Base-by-base conservation (phyloP, 1,140 invertebrate species). In the Lutraria rhynchaena region DNA sequence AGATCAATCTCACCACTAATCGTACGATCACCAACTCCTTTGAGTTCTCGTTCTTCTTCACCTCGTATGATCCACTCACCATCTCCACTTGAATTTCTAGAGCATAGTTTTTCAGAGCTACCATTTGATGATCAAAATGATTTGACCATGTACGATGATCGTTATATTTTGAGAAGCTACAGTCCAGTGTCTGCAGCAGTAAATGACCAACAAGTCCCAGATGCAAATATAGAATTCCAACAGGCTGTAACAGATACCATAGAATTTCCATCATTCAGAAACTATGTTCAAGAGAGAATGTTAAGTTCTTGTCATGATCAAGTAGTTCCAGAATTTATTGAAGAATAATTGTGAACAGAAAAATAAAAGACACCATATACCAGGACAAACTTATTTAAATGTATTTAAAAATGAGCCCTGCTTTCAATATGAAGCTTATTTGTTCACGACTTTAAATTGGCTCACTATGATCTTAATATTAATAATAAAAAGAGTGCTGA, bases 321-420 rank as follows among this genome's bases (percentile, higher is more conserved):
- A 33, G 51, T 77, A 35, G 75, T 77, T 55, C 75, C 75, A 53
- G 75, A 77, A 24, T 67, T 31, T 37, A 77, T 77, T 27, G 75
- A 77, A 55, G 75, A 77, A 60, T 77, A 31, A 65, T 19, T 19
- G n/a, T 41, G 37, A 41, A 41, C 37, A 41, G 37, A 41, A 7
- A 7, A 41, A 7, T 41, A 15, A 41, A 41, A n/a, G n/a, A n/a
- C n/a, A n/a, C n/a, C n/a, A n/a, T n/a, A n/a, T n/a, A n/a, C n/a
- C n/a, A n/a, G n/a, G n/a, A n/a, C n/a, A n/a, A n/a, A n/a, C n/a
- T n/a, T n/a, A n/a, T n/a, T n/a, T n/a, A n/a, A n/a, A n/a, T n/a
- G n/a, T n/a, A n/a, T n/a, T n/a, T n/a, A n/a, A n/a, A n/a, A n/a
- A n/a, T n/a, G n/a, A n/a, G n/a, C n/a, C n/a, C n/a, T n/a, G n/a